Conservation (phyloP, 2,797 vertebrate genomes). For the Alcedo atthis region DNA sequence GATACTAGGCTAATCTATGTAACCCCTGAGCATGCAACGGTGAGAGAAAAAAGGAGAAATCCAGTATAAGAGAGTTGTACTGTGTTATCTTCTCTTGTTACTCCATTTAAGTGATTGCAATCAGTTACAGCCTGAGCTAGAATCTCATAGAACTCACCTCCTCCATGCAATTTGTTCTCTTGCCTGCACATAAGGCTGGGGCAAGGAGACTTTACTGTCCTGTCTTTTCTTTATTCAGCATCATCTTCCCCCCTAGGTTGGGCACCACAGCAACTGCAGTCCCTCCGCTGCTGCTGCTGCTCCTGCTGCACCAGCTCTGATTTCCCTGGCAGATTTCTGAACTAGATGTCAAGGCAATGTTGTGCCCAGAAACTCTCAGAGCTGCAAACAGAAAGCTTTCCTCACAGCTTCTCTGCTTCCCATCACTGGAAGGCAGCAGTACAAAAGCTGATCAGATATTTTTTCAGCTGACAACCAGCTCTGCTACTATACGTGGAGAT, state of each 20-base stretch:
- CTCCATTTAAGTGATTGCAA: neutral
- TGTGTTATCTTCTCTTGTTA: neutral
- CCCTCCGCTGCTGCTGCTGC: neutral
- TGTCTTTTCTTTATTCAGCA: neutral
- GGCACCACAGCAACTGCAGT: neutral
- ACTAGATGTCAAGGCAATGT: neutral
- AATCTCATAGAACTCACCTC: neutral
- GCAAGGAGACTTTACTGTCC: neutral
- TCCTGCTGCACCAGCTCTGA: neutral
- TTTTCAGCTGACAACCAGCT: neutral
- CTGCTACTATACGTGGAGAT: neutral
- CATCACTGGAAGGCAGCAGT: neutral
- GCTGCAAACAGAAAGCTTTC: neutral
- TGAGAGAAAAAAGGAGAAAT: neutral
- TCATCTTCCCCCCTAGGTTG: neutral
- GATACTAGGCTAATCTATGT: neutral
- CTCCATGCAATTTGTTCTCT: neutral
- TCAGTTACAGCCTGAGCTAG: neutral
- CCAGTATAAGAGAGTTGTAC: neutral
- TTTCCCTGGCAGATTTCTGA: neutral
- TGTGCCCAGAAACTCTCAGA: neutral
- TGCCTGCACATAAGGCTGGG: fast-evolving
- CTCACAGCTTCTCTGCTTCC: neutral
- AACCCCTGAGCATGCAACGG: neutral
- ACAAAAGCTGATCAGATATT: neutral